Conservation (phyloP, 2,888 invertebrate genomes). For the Gastracanthus pulcherrimus region DNA sequence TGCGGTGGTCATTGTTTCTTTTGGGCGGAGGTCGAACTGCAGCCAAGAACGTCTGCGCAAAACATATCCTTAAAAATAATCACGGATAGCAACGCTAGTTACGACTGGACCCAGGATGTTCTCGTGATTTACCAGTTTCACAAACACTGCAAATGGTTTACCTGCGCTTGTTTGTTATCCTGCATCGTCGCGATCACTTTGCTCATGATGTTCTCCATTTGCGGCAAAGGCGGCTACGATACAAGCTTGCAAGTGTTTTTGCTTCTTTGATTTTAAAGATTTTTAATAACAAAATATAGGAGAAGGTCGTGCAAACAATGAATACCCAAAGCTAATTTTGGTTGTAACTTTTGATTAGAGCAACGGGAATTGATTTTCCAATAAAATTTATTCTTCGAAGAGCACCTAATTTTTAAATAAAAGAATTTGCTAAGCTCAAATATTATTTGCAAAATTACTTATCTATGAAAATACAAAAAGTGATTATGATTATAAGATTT, state of each 20-base stretch:
- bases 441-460: too few relatives aligned
- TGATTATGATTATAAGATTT: too few relatives aligned
- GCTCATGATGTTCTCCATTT: constrained; percentile 79
- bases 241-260: constrained; percentile 75
- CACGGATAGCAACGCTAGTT: background rate
- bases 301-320: background rate
- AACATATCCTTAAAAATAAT: too few relatives aligned
- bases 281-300: background rate
- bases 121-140: constrained; percentile 79
- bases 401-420: too few relatives aligned
- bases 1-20: constrained; percentile 41
- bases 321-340: too few relatives aligned
- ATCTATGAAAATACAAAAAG: too few relatives aligned
- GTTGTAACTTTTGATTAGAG: too few relatives aligned
- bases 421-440: background rate
- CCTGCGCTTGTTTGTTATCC: constrained; percentile 23
- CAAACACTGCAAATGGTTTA: constrained; percentile 72
- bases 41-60: too few relatives aligned
- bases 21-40: constrained; percentile 10
- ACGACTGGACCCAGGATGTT: constrained; percentile 64
- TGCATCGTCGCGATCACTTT: background rate
- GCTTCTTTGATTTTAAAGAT: background rate
- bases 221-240: constrained; percentile 79
- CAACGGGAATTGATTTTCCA: too few relatives aligned
- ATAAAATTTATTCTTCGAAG: too few relatives aligned